phyloP scores from a whole-genome alignment of 2,797 vertebrate genomes.

The Ficedula albicollis region DNA sequence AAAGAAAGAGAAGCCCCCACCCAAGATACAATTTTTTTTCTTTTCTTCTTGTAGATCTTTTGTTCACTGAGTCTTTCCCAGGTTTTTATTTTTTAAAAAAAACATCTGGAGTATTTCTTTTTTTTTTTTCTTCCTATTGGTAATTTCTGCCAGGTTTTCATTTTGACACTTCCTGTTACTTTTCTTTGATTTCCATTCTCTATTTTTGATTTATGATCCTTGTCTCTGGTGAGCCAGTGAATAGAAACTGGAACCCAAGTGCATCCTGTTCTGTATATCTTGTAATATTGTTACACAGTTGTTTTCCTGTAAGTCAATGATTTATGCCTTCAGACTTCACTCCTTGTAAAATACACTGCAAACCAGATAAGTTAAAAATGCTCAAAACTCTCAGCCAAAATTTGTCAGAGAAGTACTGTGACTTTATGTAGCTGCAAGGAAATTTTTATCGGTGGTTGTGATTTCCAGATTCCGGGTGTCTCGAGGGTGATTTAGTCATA shows the following conservation, averaged over 20 bases:
- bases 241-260: constrained; percentile 52
- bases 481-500: constrained; percentile 46
- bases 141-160: constrained; percentile 68
- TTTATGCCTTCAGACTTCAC: constrained; percentile 49
- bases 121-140: constrained; percentile 46
- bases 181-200: constrained; percentile 64
- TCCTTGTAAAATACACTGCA: constrained; percentile 53
- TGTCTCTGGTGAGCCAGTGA: constrained; percentile 44
- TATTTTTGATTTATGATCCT: constrained; percentile 63
- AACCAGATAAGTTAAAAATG: constrained; percentile 43
- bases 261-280: constrained; percentile 63
- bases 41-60: constrained; percentile 27
- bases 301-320: constrained; percentile 64
- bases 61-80: constrained; percentile 29
- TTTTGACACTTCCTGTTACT: constrained; percentile 70
- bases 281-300: constrained; percentile 63
- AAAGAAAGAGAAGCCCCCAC: neutral
- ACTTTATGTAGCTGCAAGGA: constrained; percentile 37
- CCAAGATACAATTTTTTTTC: neutral
- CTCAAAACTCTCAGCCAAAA: constrained; percentile 41
- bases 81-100: neutral
- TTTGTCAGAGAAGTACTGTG: constrained; percentile 31
- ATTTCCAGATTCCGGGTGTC: constrained; percentile 16
- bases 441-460: constrained; percentile 46
- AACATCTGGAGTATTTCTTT: constrained; percentile 55